phyloP scores from a whole-genome alignment of 2,113 vertebrate species.

The Perca flavescens region DNA sequence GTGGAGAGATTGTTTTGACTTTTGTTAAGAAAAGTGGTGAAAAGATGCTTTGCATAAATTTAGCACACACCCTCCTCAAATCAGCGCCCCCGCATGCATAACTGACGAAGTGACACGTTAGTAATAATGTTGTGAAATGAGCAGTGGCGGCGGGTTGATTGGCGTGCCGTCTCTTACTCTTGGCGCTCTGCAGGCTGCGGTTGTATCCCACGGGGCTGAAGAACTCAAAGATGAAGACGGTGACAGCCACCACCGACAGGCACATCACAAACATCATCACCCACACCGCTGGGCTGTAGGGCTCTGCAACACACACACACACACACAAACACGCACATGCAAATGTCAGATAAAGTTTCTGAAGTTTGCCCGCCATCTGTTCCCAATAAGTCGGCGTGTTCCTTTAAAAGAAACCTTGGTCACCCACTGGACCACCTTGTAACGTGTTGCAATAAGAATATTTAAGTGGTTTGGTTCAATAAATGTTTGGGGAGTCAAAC shows the following conservation, averaged over 20 bases:
- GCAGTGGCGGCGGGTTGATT: slow-evolving; percentile 58
- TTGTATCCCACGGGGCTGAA: slow-evolving; percentile 94
- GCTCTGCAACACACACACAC: slow-evolving; percentile 81
- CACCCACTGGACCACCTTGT: neutral
- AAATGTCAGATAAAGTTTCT: slow-evolving; percentile 23
- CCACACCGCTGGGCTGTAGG: slow-evolving; percentile 95
- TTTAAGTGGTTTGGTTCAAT: too few species aligned
- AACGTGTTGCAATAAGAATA: too few species aligned
- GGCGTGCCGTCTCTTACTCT: slow-evolving; percentile 85
- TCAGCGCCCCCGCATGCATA: slow-evolving; percentile 57
- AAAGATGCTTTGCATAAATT: slow-evolving; percentile 48
- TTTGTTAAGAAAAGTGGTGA: slow-evolving; percentile 14
- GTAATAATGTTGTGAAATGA: slow-evolving; percentile 59
- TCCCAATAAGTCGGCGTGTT: too few species aligned
- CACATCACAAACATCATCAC: slow-evolving; percentile 99
- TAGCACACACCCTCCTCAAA: slow-evolving; percentile 45
- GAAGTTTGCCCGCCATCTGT: slow-evolving; percentile 20
- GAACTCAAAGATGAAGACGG: slow-evolving; percentile 94
- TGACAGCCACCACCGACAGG: slow-evolving; percentile 94
- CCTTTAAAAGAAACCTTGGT: neutral
- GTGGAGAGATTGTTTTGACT: slow-evolving; percentile 57
- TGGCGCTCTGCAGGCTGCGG: slow-evolving; percentile 89
- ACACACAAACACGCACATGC: slow-evolving; percentile 4
- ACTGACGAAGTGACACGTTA: slow-evolving; percentile 54
- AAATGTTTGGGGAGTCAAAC: too few species aligned